Conservation (phyloP, 2,797 vertebrate genomes). For the Halcyon smyrnensis region DNA sequence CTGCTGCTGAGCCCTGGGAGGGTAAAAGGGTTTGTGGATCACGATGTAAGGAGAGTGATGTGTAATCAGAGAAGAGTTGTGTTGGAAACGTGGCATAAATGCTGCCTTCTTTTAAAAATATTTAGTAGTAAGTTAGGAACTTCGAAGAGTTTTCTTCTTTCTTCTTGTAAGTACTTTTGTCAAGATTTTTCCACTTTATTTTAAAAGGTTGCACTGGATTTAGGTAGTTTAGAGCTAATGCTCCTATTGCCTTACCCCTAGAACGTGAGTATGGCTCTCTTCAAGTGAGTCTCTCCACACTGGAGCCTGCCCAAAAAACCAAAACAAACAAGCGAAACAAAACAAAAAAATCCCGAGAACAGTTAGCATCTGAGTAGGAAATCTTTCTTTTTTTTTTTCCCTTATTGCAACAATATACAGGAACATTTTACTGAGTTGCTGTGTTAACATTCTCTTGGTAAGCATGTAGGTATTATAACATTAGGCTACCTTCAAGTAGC, state of each 20-base stretch:
- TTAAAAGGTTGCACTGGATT: neutral
- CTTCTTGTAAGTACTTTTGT: neutral
- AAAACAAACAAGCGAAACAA: too few relatives aligned
- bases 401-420: neutral
- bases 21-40: neutral
- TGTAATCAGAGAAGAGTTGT: accelerated
- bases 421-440: neutral
- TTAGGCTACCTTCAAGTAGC: neutral
- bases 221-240: neutral
- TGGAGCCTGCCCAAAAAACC: neutral
- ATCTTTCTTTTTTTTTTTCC: neutral
- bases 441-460: neutral
- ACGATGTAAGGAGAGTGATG: accelerated
- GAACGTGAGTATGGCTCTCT: neutral
- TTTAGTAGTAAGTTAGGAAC: neutral
- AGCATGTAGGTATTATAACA: slow-evolving; percentile 10
- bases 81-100: neutral
- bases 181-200: neutral
- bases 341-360: too few relatives aligned
- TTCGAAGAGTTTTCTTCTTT: neutral
- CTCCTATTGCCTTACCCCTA: neutral
- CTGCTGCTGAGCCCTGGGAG: neutral
- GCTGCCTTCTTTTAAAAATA: neutral
- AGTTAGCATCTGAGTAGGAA: neutral
- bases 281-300: neutral